A percentile compares a stretch with the other conserved stretches of the same genome.
Evolutionary conservation across 2,888 invertebrate species (phyloP).

Genomic region (Drosophila rubida): DNA sequence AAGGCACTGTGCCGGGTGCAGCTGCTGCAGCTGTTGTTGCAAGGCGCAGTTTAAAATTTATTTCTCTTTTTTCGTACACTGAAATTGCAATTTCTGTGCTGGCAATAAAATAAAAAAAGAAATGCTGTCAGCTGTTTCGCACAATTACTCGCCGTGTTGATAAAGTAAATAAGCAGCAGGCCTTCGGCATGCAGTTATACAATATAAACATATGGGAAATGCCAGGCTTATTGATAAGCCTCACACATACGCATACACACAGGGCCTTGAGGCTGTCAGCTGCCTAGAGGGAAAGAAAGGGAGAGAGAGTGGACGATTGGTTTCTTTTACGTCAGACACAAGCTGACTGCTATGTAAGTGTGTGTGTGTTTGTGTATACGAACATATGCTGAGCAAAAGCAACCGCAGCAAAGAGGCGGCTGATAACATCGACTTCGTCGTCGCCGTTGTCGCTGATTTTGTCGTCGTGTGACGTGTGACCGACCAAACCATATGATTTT

Average conservation of each 20-base stretch:
- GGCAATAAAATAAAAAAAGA: not conserved
- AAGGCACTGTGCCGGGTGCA: slow-evolving; percentile 58
- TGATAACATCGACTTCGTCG: slow-evolving; percentile 40
- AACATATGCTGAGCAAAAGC: slow-evolving; percentile 64
- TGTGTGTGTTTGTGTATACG: slow-evolving; percentile 23
- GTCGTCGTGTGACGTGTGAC: slow-evolving; percentile 35
- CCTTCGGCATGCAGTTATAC: slow-evolving; percentile 45
- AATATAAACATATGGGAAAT: slow-evolving; percentile 59
- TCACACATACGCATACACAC: slow-evolving; percentile 25
- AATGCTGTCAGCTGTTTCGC: slow-evolving; percentile 62
- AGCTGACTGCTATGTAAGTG: not conserved
- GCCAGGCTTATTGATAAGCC: slow-evolving; percentile 52
- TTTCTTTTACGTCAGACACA: slow-evolving; percentile 49
- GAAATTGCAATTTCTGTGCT: not conserved
- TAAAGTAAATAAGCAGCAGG: slow-evolving; percentile 27
- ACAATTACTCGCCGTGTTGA: slow-evolving; percentile 27
- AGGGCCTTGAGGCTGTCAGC: slow-evolving; percentile 58
- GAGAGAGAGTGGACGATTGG: slow-evolving; percentile 28
- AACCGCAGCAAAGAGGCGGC: slow-evolving; percentile 9
- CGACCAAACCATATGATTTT: slow-evolving; percentile 72
- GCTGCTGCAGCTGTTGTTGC: slow-evolving; percentile 40
- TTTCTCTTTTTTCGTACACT: too few species aligned
- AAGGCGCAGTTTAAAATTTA: slow-evolving; percentile 18
- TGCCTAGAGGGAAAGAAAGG: slow-evolving; percentile 34
- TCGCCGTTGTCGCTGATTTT: slow-evolving; percentile 8